phyloP scores from a whole-genome alignment of 1,140 invertebrate genomes.

The Diachasmimorpha longicaudata region DNA sequence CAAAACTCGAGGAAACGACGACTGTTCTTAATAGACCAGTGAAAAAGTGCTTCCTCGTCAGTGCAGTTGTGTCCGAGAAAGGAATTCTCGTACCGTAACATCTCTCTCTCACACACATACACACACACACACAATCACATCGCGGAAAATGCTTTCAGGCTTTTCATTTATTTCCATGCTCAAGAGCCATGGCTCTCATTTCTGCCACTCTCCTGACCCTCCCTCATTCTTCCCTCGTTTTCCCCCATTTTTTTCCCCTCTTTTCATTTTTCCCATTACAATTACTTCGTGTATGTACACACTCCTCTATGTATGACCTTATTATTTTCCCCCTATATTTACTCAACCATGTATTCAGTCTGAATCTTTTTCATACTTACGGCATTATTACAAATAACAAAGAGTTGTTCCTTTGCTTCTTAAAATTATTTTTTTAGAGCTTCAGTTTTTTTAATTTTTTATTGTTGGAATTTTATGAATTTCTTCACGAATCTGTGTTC shows the following conservation, averaged over 20 bases:
- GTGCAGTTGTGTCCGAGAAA: neutral
- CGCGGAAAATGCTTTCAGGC: slow-evolving; percentile 18
- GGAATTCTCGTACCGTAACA: neutral
- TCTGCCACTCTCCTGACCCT: slow-evolving; percentile 7
- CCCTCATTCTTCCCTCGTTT: slow-evolving; percentile 3
- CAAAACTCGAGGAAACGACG: neutral
- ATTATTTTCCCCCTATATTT: slow-evolving; percentile 8
- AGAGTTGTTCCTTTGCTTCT: neutral
- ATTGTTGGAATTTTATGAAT: neutral
- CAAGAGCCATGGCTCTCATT: neutral
- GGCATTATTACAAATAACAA: neutral
- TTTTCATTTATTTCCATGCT: slow-evolving; percentile 23
- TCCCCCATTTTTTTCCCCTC: neutral
- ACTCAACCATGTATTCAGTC: neutral
- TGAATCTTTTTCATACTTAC: slow-evolving; percentile 1
- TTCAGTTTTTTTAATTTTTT: neutral
- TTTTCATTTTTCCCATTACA: slow-evolving; percentile 16
- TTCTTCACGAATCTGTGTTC: too few relatives aligned
- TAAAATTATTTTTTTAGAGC: neutral
- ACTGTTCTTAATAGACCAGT: neutral
- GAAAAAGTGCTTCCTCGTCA: neutral
- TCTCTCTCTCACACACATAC: neutral
- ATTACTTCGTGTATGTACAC: slow-evolving; percentile 17
- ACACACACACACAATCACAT: neutral
- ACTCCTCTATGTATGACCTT: neutral